Conservation (phyloP, 2,797 vertebrate species). For the Acanthiza pusilla region DNA sequence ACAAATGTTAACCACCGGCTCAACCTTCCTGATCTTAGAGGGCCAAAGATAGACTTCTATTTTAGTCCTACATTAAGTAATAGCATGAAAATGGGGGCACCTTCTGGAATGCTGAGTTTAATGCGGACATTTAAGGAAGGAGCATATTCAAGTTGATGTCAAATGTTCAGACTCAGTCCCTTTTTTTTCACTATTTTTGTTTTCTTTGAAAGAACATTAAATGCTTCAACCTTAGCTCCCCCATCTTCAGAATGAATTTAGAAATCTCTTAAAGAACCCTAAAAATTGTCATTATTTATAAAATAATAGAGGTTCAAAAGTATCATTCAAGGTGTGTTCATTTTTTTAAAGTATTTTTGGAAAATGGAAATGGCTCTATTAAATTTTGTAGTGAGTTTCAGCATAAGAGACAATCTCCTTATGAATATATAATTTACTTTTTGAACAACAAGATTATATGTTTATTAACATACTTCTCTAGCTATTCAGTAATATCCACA, state of each 20-base stretch:
- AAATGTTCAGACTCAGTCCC: background rate
- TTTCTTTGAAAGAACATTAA: background rate
- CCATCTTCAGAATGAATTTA: background rate
- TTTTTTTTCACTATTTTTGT: background rate
- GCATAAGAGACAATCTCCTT: background rate
- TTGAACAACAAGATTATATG: background rate
- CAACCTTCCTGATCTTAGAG: background rate
- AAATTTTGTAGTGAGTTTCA: background rate
- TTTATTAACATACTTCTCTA: background rate
- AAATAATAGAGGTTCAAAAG: background rate
- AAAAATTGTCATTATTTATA: background rate
- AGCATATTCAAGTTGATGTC: background rate
- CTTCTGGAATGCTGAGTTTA: conserved; percentile 31
- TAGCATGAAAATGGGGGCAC: background rate
- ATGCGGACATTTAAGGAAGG: background rate
- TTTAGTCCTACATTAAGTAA: conserved; percentile 13
- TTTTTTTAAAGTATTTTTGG: background rate
- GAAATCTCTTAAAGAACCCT: background rate
- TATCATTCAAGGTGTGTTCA: background rate
- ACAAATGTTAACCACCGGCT: rapidly evolving
- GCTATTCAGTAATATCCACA: background rate
- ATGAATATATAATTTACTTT: background rate
- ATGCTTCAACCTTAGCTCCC: background rate
- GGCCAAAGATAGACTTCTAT: background rate
- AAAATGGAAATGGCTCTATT: conserved; percentile 30